phyloP scores from a whole-genome alignment of 2,113 vertebrate species.

The Phylloscopus trochilus region DNA sequence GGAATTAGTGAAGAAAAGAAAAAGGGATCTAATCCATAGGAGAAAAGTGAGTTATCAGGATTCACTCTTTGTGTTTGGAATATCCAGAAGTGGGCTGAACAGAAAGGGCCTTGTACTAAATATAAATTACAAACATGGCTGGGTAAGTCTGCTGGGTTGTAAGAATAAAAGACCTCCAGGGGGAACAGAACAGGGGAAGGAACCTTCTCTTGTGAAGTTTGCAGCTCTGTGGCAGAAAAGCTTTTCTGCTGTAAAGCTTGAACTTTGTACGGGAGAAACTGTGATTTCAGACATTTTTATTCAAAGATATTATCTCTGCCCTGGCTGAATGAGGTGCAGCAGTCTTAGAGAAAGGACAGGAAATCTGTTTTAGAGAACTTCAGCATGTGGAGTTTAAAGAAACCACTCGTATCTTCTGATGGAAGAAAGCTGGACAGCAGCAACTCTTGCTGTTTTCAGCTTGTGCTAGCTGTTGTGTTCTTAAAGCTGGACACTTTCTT shows the following conservation, averaged over 20 bases:
- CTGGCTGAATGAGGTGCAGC: constrained; percentile 15
- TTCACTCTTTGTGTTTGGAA: neutral
- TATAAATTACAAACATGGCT: neutral
- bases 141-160: neutral
- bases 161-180: neutral
- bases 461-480: neutral
- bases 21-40: neutral
- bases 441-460: neutral
- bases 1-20: neutral
- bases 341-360: neutral
- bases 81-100: neutral
- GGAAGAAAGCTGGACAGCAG: neutral
- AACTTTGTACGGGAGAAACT: neutral
- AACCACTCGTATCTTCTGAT: rapidly evolving
- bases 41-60: neutral
- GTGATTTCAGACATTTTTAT: neutral
- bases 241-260: neutral
- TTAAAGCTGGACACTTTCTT: neutral
- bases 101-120: neutral
- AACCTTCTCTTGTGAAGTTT: neutral
- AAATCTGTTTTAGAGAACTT: constrained; percentile 20
- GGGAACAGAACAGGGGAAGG: constrained; percentile 15
- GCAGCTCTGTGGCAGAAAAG: neutral
- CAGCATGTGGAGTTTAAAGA: neutral
- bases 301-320: neutral